phyloP scores from a whole-genome alignment of 2,888 invertebrate species.

The Helobdella robusta region DNA sequence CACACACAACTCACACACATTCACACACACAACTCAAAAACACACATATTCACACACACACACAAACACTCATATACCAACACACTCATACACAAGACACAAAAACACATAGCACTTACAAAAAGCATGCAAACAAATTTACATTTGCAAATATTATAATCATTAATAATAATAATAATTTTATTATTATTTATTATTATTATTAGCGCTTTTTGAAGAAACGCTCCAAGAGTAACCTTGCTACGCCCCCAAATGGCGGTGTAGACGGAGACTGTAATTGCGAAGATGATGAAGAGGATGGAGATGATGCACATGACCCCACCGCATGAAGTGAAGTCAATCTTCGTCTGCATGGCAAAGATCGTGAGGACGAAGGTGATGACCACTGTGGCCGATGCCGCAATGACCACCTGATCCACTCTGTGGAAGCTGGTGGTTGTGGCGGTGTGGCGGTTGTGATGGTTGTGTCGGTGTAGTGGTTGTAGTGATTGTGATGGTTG shows the following conservation, averaged over 20 bases:
- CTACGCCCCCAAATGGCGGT: neutral
- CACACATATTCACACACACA: too few relatives aligned
- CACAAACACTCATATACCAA: too few relatives aligned
- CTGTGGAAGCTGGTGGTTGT: neutral
- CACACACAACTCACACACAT: too few relatives aligned
- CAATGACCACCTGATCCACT: neutral
- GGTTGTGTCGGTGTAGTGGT: too few relatives aligned
- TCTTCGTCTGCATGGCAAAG: conserved; percentile 15
- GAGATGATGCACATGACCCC: neutral
- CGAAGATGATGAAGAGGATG: conserved; percentile 13
- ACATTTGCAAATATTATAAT: neutral
- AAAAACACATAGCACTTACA: too few relatives aligned
- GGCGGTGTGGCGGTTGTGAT: too few relatives aligned
- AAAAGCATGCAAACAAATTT: neutral
- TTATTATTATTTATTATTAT: neutral
- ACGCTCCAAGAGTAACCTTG: neutral
- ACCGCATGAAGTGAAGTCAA: conserved; percentile 15
- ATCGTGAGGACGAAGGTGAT: neutral
- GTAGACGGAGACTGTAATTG: neutral
- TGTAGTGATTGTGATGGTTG: too few relatives aligned
- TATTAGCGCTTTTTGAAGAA: neutral
- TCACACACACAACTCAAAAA: too few relatives aligned
- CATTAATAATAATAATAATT: neutral
- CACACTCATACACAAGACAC: too few relatives aligned
- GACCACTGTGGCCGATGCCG: conserved; percentile 7